Base-by-base conservation (phyloP, 2,113 vertebrate genomes). In the Leptobrachium leishanense region DNA sequence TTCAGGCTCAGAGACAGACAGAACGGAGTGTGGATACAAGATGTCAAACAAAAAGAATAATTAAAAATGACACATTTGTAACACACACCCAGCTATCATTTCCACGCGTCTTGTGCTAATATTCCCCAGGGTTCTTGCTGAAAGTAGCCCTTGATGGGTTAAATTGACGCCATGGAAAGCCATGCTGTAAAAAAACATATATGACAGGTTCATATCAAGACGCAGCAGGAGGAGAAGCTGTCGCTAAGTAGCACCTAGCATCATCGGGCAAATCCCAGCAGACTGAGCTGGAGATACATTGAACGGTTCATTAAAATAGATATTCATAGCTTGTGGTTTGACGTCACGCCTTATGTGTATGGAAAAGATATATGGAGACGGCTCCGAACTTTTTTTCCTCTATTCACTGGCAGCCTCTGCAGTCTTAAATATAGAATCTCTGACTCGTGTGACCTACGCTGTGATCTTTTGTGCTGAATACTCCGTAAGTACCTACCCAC, bases 401-500 rank as follows among this genome's bases (percentile, higher is more conserved):
- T 62, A 80, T 74, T 74, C 72, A 74, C 55, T 54, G 44, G 15
- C 72, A 68, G 53, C 42, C 43, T 46, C 8, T 2, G 53, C 15
- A 68, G 53, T 63, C 50, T 80, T 74, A 80, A 12, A 57, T 74
- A 43, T 46, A 62, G 10, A 74, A 80, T 59, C 57, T 31, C 64
- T 40, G 54, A 74, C 64, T 68, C 72, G 12, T 40, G 7, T 74
- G 64, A 74, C 78, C 71, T 68, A 15, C 15, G 4, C 6, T 68
- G 78, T 74, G 78, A 74, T 80, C 78, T 74, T 68, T 57, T 59
- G 31, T 39, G 31, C 72, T 67, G 2, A 9, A 42, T 10, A n/a
- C 55, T 78, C 75, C 43, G 64, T 82, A 81, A 79, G 46, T 59
- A 73, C 67, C 68, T 72, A 63, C 75, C 68, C 72, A 71, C n/a